These are phyloP conservation scores for Volucella zonaria DNA, from an alignment of 2,888 invertebrate genomes.

Conservation along the genomic window DNA sequence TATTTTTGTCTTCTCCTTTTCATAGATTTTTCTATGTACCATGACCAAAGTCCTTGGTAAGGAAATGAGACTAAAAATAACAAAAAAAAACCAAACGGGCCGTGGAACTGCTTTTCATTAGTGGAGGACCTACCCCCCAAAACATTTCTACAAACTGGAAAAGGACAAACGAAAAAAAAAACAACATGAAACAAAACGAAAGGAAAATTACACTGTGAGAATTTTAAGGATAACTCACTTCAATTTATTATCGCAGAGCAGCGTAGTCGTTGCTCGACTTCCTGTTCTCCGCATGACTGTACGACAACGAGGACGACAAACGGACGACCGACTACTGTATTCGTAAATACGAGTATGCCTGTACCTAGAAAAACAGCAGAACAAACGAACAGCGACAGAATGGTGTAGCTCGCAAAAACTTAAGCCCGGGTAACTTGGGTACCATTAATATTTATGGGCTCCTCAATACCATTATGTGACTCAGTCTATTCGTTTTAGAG, in stretches of 20 bases:
- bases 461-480: slow-evolving; percentile 65
- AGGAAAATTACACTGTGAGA: slow-evolving; percentile 52
- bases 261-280: slow-evolving; percentile 24
- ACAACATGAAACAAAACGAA: slow-evolving; percentile 47
- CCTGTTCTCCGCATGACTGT: slow-evolving; percentile 45
- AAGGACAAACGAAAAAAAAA: slow-evolving; percentile 7
- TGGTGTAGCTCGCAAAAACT: slow-evolving; percentile 20
- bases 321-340: not conserved
- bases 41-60: slow-evolving; percentile 43
- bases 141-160: slow-evolving; percentile 23
- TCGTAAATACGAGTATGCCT: not conserved
- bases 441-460: slow-evolving; percentile 68
- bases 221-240: slow-evolving; percentile 65
- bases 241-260: slow-evolving; percentile 67
- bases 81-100: slow-evolving; percentile 20
- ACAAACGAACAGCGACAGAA: slow-evolving; percentile 39
- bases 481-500: slow-evolving; percentile 62
- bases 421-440: slow-evolving; percentile 50
- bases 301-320: not conserved
- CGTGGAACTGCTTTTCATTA: slow-evolving; percentile 68
- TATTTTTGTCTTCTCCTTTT: slow-evolving; percentile 1
- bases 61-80: not conserved
- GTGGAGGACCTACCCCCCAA: slow-evolving; percentile 33
- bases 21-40: slow-evolving; percentile 29
- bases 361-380: slow-evolving; percentile 21